These are phyloP conservation scores for Taurulus bubalis DNA, from an alignment of 2,113 vertebrate genomes.

Conservation along the genomic window DNA sequence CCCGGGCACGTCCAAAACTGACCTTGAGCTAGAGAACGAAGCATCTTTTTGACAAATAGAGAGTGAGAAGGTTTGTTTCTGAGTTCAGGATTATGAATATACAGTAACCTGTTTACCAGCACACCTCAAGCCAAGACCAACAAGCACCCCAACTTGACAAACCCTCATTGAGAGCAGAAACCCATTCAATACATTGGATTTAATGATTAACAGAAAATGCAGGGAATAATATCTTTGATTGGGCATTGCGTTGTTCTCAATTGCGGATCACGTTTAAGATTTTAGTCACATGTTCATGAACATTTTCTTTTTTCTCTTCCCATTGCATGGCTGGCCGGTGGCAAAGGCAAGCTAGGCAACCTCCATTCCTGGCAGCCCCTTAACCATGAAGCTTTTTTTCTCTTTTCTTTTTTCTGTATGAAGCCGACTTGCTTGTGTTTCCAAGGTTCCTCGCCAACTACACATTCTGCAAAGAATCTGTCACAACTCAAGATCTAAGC, in stretches of 20 bases:
- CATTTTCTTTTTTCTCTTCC: constrained; percentile 9
- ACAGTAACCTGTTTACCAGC: neutral
- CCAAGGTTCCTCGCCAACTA: constrained; percentile 27
- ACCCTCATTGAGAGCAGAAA: neutral
- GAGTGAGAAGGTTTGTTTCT: neutral
- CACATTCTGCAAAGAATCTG: constrained; percentile 27
- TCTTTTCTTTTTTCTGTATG: neutral
- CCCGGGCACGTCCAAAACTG: neutral
- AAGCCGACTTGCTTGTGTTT: constrained; percentile 21
- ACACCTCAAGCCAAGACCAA: neutral
- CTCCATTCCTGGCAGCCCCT: constrained; percentile 11
- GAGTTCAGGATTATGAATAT: neutral
- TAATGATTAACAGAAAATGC: neutral
- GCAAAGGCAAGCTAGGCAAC: constrained; percentile 10
- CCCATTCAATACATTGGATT: neutral
- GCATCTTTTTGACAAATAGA: neutral
- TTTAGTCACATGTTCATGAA: neutral
- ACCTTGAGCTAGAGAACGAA: neutral
- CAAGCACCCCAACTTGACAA: neutral
- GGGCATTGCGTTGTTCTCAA: neutral
- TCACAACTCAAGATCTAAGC: constrained; percentile 35
- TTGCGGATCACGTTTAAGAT: constrained; percentile 2
- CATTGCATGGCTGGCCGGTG: neutral
- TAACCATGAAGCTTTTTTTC: neutral
- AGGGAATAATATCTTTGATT: neutral